Base-by-base conservation (phyloP, 2,888 invertebrate genomes). In the Hypolimnas misippus region DNA sequence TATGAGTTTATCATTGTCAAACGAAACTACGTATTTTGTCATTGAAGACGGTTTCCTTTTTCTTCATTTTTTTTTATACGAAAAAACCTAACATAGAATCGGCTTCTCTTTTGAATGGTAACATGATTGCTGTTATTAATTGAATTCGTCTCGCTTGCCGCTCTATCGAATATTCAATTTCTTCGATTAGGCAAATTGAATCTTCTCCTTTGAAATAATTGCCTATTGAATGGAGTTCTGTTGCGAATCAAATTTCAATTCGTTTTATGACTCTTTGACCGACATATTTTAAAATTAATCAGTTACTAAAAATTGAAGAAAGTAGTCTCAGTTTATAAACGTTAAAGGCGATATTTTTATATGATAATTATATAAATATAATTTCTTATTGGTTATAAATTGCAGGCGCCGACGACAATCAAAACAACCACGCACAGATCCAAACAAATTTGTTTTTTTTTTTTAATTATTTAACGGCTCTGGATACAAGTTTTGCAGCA, bases 41-140 rank as follows among this genome's bases (percentile, higher is more conserved):
- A n/a, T n/a, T n/a, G n/a, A n/a, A n/a, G n/a, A n/a, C n/a, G n/a
- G n/a, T n/a, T n/a, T n/a, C n/a, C n/a, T n/a, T n/a, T n/a, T n/a
- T n/a, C n/a, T n/a, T n/a, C n/a, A n/a, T n/a, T n/a, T n/a, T n/a
- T n/a, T n/a, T n/a, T n/a, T n/a, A n/a, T n/a, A n/a, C n/a, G n/a
- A n/a, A n/a, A n/a, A n/a, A n/a, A n/a, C n/a, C n/a, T n/a, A n/a
- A n/a, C n/a, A 7, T 31, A 31, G 5, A 31, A 31, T 2, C 31
- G 5, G 6, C 1, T 31, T 0, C 31, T 1, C 8, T 31, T 31
- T 31, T 31, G 31, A 31, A 31, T 5, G 5, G 5, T 31, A 16
- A 42, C 16, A 10, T 42, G 17, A 42, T 42, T 42, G 16, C 17
- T 42, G 42, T 42, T 42, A 42, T 19, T 16, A 42, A 42, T 42